Evolutionary conservation across 2,888 invertebrate genomes (phyloP), one percentile per base, ranked within the genome.

Genomic region (Lottia scabra): DNA sequence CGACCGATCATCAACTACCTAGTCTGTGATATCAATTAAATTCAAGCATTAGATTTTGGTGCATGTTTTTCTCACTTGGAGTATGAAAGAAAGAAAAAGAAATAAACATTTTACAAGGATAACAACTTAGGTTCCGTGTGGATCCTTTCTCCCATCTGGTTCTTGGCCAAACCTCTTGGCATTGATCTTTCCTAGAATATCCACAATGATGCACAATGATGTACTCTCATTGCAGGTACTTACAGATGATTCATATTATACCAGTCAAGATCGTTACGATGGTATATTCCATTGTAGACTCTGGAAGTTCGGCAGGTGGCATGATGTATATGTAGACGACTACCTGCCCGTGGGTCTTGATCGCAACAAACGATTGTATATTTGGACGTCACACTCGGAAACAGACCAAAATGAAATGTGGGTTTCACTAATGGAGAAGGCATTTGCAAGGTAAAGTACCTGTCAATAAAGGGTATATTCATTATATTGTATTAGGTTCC

Each of bases 381-480:
- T 67, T 19, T 76, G 77, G 69, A 78, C 76, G 10, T 77, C 78
- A 23, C 38, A 69, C 19, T 80, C 79, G 1, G 67, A 45, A 8
- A 46, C 73, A 4, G 76, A 78, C 44, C 10, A 19, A 4, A 66
- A 65, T 43, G 78, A 80, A 56, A 71, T 81, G 68, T 81, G 81
- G 81, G 78, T 78, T 8, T 48, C 77, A 2, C 73, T 81, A 23
- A 70, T 81, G 68, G 81, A 81, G 68, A 81, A 81, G 65, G 80
- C 81, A 5, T 75, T 79, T 38, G 76, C 80, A n/a, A 81, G 75
- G 81, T 81, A 68, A 67, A 75, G 23, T 16, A 26, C 16, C 63
- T 27, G 15, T 16, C 30, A 63, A 15, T 27, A 2, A 63, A 13
- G 26, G 23, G 15, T 63, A n/a, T 19, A 63, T 2, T 63, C 30